Evolutionary conservation across 1,140 invertebrate species (phyloP).

Genomic region (Planococcus citri): DNA sequence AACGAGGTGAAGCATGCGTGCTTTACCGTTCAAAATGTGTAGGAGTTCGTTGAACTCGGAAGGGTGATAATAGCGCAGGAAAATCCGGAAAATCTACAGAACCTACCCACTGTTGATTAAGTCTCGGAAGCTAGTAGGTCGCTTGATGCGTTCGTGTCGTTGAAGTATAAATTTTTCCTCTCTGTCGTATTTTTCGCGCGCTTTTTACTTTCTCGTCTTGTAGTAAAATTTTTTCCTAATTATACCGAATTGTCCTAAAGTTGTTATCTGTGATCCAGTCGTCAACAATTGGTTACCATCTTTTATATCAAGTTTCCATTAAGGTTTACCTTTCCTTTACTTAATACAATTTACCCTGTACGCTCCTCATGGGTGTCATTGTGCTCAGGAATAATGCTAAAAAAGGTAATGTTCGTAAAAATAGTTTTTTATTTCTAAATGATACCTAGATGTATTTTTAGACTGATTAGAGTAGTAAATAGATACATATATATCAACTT

Average conservation of each 20-base stretch:
- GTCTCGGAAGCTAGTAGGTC: constrained; percentile 7
- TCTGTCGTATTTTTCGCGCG: neutral
- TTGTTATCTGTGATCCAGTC: constrained; percentile 12
- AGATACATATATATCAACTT: too few species aligned
- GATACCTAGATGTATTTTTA: too few species aligned
- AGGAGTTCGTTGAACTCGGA: constrained; percentile 5
- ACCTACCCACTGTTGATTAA: constrained; percentile 15
- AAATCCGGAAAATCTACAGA: neutral
- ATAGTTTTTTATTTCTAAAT: too few species aligned
- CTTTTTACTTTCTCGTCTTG: neutral
- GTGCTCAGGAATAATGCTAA: constrained; percentile 7
- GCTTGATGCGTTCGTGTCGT: neutral
- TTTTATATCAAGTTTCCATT: neutral
- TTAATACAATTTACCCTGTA: too few species aligned
- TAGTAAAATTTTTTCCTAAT: neutral
- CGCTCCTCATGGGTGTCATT: neutral
- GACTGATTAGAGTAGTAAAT: too few species aligned
- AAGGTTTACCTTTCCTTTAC: neutral
- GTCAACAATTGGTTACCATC: constrained; percentile 10
- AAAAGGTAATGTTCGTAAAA: neutral
- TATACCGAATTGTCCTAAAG: too few species aligned
- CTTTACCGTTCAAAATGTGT: neutral
- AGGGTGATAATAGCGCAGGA: neutral
- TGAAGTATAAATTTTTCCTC: neutral
- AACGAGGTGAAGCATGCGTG: constrained; percentile 11